These are phyloP conservation scores for Circaetus cinerascens DNA, from an alignment of 2,113 vertebrate genomes.

Conservation along the genomic window DNA sequence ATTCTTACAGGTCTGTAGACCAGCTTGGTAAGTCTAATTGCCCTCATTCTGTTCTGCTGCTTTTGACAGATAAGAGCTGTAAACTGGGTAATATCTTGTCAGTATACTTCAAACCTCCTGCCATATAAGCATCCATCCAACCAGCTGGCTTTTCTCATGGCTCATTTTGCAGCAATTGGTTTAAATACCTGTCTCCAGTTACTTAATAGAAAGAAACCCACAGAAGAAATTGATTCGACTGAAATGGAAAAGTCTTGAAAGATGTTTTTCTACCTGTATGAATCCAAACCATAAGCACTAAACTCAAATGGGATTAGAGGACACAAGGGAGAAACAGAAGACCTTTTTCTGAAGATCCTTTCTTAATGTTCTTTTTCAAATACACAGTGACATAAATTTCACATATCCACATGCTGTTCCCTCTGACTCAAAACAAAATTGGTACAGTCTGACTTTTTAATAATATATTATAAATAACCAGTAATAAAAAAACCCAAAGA, in stretches of 20 bases:
- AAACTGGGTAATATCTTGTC: not conserved
- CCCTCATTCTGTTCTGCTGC: constrained; percentile 33
- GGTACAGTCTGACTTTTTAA: not conserved
- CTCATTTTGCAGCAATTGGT: not conserved
- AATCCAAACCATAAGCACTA: not conserved
- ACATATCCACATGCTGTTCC: not conserved
- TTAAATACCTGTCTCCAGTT: not conserved
- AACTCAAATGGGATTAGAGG: not conserved
- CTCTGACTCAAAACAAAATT: not conserved
- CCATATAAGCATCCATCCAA: not conserved
- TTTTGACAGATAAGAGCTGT: not conserved
- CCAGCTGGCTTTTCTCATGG: not conserved
- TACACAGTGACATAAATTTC: not conserved
- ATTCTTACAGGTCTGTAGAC: constrained; percentile 9
- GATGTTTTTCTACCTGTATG: not conserved
- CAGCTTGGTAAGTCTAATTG: not conserved
- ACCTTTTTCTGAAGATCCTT: not conserved
- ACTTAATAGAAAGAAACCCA: not conserved
- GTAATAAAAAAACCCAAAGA: not conserved
- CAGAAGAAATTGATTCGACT: not conserved
- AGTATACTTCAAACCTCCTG: not conserved
- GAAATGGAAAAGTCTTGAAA: not conserved
- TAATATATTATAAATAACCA: not conserved
- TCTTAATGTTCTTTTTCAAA: not conserved
- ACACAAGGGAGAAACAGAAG: not conserved